Evolutionary conservation across 2,888 invertebrate genomes (phyloP).

Genomic region (Leuctra nigra): DNA sequence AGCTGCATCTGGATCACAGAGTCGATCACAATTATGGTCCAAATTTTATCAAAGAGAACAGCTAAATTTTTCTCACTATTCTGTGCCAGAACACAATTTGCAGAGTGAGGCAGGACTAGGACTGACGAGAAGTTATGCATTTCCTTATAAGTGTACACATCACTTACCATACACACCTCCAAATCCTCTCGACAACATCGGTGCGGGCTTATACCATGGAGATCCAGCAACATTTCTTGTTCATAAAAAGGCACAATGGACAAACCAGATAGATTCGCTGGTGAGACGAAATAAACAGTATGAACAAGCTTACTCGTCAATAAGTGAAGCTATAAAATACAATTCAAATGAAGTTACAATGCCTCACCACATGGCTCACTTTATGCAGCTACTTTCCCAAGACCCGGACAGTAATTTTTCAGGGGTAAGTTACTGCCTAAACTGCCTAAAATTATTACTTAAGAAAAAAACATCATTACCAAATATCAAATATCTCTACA

Average conservation of each 20-base stretch:
- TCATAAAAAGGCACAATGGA: neutral
- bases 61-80: neutral
- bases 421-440: neutral
- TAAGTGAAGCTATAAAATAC: too few species aligned
- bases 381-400: neutral
- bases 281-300: neutral
- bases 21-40: too few species aligned
- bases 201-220: neutral
- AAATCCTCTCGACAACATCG: neutral
- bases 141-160: neutral
- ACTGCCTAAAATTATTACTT: too few species aligned
- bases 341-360: neutral
- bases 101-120: neutral
- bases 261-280: neutral
- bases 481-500: too few species aligned
- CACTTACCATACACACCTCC: neutral
- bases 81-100: neutral
- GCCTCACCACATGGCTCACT: neutral
- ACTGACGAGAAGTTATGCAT: neutral
- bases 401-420: conserved; percentile 1
- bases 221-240: neutral
- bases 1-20: too few species aligned
- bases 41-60: neutral
- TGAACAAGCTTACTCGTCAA: too few species aligned
- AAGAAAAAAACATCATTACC: too few species aligned